These are phyloP conservation scores for Magallana ariakensis DNA, from an alignment of 1,140 invertebrate genomes.

Conservation along the genomic window DNA sequence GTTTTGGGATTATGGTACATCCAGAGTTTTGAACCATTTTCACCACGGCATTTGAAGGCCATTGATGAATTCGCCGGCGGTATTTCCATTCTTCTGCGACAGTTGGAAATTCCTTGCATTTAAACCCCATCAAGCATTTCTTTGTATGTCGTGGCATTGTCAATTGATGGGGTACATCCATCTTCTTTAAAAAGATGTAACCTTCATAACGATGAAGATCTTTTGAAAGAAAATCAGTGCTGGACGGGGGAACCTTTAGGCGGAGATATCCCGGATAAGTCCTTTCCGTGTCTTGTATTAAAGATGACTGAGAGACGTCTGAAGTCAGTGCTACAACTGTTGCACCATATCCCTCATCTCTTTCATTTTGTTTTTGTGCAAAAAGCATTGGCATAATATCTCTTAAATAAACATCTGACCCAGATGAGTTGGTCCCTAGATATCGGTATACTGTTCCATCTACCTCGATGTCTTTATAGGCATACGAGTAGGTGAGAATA, in stretches of 20 bases:
- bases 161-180: neutral
- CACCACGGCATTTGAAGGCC: slow-evolving; percentile 30
- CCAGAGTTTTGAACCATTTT: neutral
- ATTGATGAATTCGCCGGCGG: slow-evolving; percentile 19
- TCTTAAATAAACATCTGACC: neutral
- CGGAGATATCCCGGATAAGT: neutral
- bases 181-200: neutral
- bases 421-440: neutral
- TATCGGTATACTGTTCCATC: neutral
- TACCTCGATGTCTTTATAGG: neutral
- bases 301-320: neutral
- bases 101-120: slow-evolving; percentile 35
- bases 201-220: neutral
- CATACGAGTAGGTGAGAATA: neutral
- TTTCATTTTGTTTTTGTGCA: neutral
- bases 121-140: neutral
- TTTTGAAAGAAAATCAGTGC: neutral
- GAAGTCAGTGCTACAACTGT: neutral
- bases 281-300: neutral
- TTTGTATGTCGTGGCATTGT: neutral
- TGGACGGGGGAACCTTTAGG: neutral
- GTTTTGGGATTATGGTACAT: slow-evolving; percentile 41
- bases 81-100: slow-evolving; percentile 39
- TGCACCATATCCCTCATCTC: neutral
- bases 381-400: neutral